phyloP scores from a whole-genome alignment of 2,888 invertebrate genomes.

The Kuschelorhynchus macadamiae region DNA sequence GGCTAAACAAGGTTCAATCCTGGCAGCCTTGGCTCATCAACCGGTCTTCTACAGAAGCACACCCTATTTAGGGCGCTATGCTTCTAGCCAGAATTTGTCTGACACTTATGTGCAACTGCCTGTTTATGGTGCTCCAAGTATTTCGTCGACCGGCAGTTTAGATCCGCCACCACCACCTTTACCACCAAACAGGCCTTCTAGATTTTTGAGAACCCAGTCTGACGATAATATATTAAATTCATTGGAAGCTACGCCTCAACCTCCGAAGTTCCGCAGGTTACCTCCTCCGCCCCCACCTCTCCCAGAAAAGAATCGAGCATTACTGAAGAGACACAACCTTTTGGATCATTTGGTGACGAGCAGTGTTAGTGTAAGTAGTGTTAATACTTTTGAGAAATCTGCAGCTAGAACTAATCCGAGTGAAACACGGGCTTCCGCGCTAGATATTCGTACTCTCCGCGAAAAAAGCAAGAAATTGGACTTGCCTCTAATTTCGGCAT shows the following conservation, averaged over 20 bases:
- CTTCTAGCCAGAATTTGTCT: slow-evolving; percentile 85
- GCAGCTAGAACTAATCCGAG: slow-evolving; percentile 32
- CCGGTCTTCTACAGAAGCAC: slow-evolving; percentile 87
- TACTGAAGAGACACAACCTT: slow-evolving; percentile 49
- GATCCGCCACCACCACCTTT: slow-evolving; percentile 80
- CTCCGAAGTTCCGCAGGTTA: slow-evolving; percentile 72
- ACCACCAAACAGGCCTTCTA: slow-evolving; percentile 73
- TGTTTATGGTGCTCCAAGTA: slow-evolving; percentile 78
- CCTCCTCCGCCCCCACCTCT: slow-evolving; percentile 68
- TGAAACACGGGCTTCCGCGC: slow-evolving; percentile 59
- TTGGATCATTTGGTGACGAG: slow-evolving; percentile 47
- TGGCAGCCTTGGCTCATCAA: slow-evolving; percentile 76
- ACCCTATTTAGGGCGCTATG: slow-evolving; percentile 84
- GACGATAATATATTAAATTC: slow-evolving; percentile 86
- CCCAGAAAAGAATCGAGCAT: slow-evolving; percentile 57
- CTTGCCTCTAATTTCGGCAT: slow-evolving; percentile 91
- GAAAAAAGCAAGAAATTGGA: slow-evolving; percentile 92
- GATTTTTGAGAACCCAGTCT: slow-evolving; percentile 81
- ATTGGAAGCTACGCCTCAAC: slow-evolving; percentile 72
- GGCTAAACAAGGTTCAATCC: slow-evolving; percentile 84
- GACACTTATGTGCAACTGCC: slow-evolving; percentile 82
- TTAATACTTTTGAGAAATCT: slow-evolving; percentile 29
- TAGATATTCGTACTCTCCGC: slow-evolving; percentile 86
- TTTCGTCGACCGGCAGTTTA: slow-evolving; percentile 74
- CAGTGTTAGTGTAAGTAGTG: slow-evolving; percentile 49